Evolutionary conservation across 92 coral and sea anemone genomes (phyloP).

Genomic region (Virgularia gustaviana): DNA sequence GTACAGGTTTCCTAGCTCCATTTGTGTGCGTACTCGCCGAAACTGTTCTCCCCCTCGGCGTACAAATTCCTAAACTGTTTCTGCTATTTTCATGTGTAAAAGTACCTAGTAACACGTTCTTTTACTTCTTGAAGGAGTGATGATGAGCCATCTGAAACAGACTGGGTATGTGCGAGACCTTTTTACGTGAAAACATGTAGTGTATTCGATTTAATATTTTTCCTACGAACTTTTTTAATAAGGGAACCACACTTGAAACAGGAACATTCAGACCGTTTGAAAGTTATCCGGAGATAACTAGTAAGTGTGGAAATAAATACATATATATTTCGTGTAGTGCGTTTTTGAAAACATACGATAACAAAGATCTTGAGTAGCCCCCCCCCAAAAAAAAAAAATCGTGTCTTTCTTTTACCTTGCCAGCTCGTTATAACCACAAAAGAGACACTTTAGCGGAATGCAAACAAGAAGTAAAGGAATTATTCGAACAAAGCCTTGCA

Average conservation of each 20-base stretch:
- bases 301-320: too few relatives aligned
- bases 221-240: not conserved
- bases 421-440: constrained; percentile 84
- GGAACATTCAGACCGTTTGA: constrained; percentile 85
- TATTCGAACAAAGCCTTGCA: constrained; percentile 67
- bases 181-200: not conserved
- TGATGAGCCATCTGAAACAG: constrained; percentile 64
- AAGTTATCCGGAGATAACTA: constrained; percentile 64
- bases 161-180: constrained; percentile 65
- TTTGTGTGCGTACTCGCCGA: too few relatives aligned
- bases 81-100: not conserved
- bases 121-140: too few relatives aligned
- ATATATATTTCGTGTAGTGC: too few relatives aligned
- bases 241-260: constrained; percentile 83
- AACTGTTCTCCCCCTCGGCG: too few relatives aligned
- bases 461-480: constrained; percentile 75
- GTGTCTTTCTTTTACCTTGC: not conserved
- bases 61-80: not conserved
- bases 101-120: too few relatives aligned
- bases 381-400: too few relatives aligned
- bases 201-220: not conserved
- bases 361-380: too few relatives aligned
- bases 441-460: constrained; percentile 65
- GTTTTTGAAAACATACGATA: too few relatives aligned
- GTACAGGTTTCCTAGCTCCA: too few relatives aligned